Percentiles rank a stretch among this genome's conserved stretches.
Evolutionary conservation across 1,140 invertebrate species (phyloP).

Genomic region (Zeugodacus cucurbitae): DNA sequence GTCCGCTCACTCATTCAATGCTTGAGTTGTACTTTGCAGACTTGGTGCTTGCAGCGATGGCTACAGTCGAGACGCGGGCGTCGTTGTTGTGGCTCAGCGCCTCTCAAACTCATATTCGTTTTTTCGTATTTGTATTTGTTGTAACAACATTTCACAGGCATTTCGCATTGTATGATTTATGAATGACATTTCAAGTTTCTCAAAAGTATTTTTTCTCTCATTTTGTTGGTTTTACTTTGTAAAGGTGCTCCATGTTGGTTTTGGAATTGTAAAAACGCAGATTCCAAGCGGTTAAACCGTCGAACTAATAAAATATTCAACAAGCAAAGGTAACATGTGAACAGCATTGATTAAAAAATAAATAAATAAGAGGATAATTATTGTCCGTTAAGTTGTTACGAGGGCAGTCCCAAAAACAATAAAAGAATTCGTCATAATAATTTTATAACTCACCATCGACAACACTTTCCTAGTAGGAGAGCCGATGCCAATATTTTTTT

Average conservation of each 20-base stretch:
- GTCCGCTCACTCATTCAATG: not conserved
- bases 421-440: not conserved
- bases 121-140: not conserved
- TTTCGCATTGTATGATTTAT: conserved; percentile 39
- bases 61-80: not conserved
- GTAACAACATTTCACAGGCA: not conserved
- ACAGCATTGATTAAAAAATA: not conserved
- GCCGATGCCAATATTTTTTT: too few relatives aligned
- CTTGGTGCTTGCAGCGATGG: not conserved
- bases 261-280: not conserved
- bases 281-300: not conserved
- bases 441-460: not conserved
- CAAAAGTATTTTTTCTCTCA: not conserved
- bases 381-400: not conserved
- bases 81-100: not conserved
- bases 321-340: not conserved
- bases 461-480: not conserved
- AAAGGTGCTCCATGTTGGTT: not conserved
- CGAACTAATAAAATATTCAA: not conserved
- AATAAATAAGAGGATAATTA: not conserved
- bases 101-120: not conserved
- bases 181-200: conserved; percentile 40
- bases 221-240: not conserved
- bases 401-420: not conserved
- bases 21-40: not conserved